phyloP scores from a whole-genome alignment of 1,140 invertebrate genomes.

The Drosophila baimaii region DNA sequence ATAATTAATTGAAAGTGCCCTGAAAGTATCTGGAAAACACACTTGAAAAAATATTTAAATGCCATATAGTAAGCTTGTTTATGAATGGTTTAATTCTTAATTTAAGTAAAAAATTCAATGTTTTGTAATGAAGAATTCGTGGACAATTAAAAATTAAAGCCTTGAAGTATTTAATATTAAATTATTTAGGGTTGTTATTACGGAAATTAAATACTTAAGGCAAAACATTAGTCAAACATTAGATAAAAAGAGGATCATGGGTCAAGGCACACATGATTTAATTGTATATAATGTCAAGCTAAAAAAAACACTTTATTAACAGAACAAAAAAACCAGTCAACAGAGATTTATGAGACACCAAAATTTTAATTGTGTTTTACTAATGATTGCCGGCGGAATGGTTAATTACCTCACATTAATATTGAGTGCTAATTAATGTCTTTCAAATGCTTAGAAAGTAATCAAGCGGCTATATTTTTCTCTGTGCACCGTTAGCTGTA shows the following conservation, averaged over 20 bases:
- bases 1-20: not conserved
- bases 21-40: not conserved
- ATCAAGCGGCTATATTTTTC: not conserved
- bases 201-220: too few relatives aligned
- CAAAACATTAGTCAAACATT: not conserved
- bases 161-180: not conserved
- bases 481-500: conserved; percentile 30
- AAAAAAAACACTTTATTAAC: not conserved
- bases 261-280: not conserved
- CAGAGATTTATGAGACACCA: not conserved
- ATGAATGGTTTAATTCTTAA: too few relatives aligned
- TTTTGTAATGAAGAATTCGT: not conserved
- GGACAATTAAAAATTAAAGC: not conserved
- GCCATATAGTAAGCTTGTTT: too few relatives aligned
- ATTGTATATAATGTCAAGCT: not conserved
- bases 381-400: not conserved
- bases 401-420: conserved; percentile 9
- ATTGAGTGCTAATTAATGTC: conserved; percentile 9
- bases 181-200: too few relatives aligned
- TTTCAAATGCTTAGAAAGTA: not conserved
- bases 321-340: not conserved
- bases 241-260: not conserved
- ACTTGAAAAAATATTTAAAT: not conserved
- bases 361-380: not conserved
- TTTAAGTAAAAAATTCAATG: rapidly evolving